A percentile compares a stretch with the other conserved stretches of the same genome.
Conservation (phyloP, 92 coral and sea anemone genomes). For the Meandrina meandrites region DNA sequence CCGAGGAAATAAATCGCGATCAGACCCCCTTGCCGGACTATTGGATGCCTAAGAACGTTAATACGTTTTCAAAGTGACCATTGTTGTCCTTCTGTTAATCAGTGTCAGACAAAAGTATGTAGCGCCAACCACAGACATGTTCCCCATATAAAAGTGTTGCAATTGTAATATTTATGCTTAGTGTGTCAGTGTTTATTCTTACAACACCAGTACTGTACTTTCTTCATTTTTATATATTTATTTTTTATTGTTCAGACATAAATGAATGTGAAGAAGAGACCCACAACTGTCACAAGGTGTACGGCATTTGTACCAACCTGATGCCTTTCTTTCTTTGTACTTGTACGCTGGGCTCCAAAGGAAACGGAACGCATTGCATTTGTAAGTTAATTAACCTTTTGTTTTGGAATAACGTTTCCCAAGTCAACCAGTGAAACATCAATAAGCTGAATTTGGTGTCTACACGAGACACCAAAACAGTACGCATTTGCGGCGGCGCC, state of each 20-base stretch:
- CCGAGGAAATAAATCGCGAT: too few relatives aligned
- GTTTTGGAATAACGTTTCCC: background rate
- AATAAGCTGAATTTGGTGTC: too few relatives aligned
- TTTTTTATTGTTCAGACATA: constrained; percentile 51
- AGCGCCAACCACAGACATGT: background rate
- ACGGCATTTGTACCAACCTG: constrained; percentile 72
- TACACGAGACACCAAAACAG: background rate
- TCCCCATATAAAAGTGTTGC: too few relatives aligned
- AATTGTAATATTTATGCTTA: too few relatives aligned
- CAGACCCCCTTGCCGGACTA: too few relatives aligned
- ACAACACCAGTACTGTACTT: background rate
- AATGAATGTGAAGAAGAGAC: constrained; percentile 69
- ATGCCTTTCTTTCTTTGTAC: constrained; percentile 70
- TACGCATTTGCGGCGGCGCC: background rate
- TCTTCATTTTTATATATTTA: background rate
- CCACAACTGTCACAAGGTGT: constrained; percentile 69
- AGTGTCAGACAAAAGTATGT: background rate
- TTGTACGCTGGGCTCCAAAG: constrained; percentile 77
- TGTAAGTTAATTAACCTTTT: constrained; percentile 47
- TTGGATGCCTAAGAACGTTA: too few relatives aligned
- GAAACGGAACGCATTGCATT: constrained; percentile 72
- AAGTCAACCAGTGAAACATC: background rate
- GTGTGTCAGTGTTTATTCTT: too few relatives aligned
- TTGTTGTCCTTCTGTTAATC: background rate
- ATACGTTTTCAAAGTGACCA: too few relatives aligned